Conservation (phyloP, 2,113 vertebrate species). For the Zapornia atra region DNA sequence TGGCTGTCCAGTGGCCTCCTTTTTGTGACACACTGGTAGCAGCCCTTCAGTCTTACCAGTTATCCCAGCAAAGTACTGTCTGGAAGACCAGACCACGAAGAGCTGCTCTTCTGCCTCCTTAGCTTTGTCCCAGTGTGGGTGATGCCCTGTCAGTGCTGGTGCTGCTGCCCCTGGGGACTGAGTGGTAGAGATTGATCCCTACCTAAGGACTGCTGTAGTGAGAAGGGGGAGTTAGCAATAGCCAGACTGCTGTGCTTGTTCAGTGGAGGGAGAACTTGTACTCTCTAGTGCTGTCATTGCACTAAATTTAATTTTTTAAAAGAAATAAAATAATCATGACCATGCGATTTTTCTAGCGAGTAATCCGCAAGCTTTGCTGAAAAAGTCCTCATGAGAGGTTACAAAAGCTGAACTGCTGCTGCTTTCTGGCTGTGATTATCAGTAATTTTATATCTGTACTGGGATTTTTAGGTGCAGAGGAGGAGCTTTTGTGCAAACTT, state of each 20-base stretch:
- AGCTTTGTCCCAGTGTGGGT: neutral
- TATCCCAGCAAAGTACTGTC: neutral
- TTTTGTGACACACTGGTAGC: neutral
- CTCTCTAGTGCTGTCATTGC: neutral
- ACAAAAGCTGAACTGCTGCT: constrained; percentile 5
- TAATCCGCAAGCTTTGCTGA: neutral
- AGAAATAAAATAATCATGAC: constrained; percentile 44
- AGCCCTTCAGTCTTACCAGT: neutral
- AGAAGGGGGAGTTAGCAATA: neutral
- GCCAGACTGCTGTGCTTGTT: neutral
- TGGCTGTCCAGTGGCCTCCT: neutral
- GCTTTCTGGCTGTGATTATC: neutral
- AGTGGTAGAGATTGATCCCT: neutral
- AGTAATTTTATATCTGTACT: neutral
- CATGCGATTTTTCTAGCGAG: neutral
- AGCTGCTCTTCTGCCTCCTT: neutral
- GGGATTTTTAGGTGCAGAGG: constrained; percentile 16
- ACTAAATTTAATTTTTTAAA: neutral
- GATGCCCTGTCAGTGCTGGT: neutral
- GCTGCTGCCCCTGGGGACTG: neutral
- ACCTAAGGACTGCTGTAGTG: neutral
- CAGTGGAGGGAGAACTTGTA: neutral
- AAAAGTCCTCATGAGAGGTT: constrained; percentile 2
- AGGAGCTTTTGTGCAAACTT: constrained; percentile 31
- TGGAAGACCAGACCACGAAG: neutral